These are phyloP conservation scores for Eriocheir sinensis DNA, from an alignment of 1,140 invertebrate genomes.

Conservation along the genomic window DNA sequence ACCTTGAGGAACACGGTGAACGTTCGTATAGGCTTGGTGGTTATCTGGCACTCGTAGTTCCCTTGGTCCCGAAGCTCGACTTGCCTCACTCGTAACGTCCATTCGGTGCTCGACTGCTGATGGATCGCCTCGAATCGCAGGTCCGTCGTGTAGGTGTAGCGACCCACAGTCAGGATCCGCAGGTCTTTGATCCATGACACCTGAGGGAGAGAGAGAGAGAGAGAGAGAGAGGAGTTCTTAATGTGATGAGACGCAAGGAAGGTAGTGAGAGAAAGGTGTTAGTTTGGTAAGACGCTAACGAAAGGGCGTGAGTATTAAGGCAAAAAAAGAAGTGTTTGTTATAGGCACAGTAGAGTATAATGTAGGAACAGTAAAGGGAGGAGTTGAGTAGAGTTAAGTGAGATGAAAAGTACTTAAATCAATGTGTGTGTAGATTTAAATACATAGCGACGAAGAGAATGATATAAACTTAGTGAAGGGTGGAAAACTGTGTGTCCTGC, in stretches of 20 bases:
- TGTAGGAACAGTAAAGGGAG: too few species aligned
- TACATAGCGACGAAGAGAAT: too few species aligned
- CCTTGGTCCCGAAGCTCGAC: constrained; percentile 60
- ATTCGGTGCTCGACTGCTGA: constrained; percentile 59
- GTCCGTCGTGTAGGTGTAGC: constrained; percentile 69
- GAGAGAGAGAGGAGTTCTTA: not conserved
- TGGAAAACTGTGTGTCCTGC: too few species aligned
- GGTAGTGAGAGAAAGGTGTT: not conserved
- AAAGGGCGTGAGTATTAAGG: not conserved
- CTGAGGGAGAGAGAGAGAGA: constrained; percentile 1
- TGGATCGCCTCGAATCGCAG: constrained; percentile 71
- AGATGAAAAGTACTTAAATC: too few species aligned
- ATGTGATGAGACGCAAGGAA: not conserved
- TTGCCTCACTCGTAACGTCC: constrained; percentile 61
- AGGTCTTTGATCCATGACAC: constrained; percentile 68
- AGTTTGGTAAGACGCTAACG: not conserved
- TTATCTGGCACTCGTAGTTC: constrained; percentile 71
- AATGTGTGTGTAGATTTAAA: too few species aligned
- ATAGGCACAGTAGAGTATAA: not conserved
- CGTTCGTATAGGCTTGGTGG: constrained; percentile 67
- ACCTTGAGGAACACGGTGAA: constrained; percentile 71
- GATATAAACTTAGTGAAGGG: too few species aligned
- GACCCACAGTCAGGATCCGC: constrained; percentile 70
- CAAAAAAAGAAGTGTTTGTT: not conserved
- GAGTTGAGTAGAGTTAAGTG: too few species aligned